phyloP scores from a whole-genome alignment of 2,888 invertebrate genomes.

The Eumerus sabulonum region DNA sequence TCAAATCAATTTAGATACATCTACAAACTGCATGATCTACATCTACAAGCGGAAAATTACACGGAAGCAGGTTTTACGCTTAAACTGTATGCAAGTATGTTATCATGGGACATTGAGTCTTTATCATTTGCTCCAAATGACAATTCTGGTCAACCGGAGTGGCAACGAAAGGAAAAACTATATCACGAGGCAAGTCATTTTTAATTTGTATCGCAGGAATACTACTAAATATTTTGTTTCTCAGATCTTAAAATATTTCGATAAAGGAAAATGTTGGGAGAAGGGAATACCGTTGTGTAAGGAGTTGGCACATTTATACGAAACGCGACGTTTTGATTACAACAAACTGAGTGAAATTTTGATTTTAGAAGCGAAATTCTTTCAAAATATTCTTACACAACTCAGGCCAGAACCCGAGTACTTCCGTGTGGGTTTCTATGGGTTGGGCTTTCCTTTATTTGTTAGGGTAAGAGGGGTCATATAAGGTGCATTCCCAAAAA shows the following conservation, averaged over 20 bases:
- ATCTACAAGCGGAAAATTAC: constrained; percentile 93
- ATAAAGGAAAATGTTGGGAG: constrained; percentile 98
- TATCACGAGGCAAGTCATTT: constrained; percentile 82
- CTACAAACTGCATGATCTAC: constrained; percentile 95
- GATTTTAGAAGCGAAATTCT: constrained; percentile 92
- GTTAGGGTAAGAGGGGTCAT: constrained; percentile 86
- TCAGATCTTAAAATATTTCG: constrained; percentile 93
- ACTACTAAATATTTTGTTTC: constrained; percentile 23
- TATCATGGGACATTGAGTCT: constrained; percentile 89
- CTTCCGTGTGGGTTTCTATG: constrained; percentile 97
- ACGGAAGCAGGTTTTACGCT: constrained; percentile 97
- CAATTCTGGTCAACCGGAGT: constrained; percentile 88
- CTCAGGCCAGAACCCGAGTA: constrained; percentile 95
- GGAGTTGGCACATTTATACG: constrained; percentile 92
- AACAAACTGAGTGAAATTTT: constrained; percentile 91
- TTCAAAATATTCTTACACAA: constrained; percentile 93
- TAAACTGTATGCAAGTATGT: constrained; percentile 94
- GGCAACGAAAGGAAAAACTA: constrained; percentile 93
- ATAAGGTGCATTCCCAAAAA: too few relatives aligned
- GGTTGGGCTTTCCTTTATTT: constrained; percentile 95
- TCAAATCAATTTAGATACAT: constrained; percentile 84
- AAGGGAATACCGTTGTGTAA: constrained; percentile 95
- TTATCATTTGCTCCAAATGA: constrained; percentile 82
- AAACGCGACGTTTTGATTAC: constrained; percentile 92
- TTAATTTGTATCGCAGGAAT: background rate